A percentile compares a stretch with the other conserved stretches of the same genome.
phyloP scores from a whole-genome alignment of 2,888 invertebrate species.

The Lepidocyrtinus sp. region DNA sequence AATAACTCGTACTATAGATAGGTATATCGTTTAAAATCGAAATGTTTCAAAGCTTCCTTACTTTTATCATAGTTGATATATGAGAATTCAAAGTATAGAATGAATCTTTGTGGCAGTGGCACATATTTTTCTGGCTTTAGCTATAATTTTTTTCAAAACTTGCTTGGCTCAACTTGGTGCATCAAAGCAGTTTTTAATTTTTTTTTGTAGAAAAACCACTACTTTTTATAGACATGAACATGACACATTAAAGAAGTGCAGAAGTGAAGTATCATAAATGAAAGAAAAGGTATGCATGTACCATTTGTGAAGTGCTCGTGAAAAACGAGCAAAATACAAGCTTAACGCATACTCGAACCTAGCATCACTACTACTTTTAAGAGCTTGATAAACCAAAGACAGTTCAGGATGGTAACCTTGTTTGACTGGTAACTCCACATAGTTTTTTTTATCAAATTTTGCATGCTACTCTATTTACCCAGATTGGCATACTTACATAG shows the following conservation, averaged over 20 bases:
- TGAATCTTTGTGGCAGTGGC: conserved; percentile 6
- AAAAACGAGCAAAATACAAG: conserved; percentile 16
- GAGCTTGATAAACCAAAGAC: conserved; percentile 46
- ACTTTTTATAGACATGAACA: conserved; percentile 41
- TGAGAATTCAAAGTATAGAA: conserved; percentile 3
- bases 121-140: conserved; percentile 9
- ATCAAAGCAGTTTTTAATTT: not conserved
- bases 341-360: conserved; percentile 36
- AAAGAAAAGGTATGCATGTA: conserved; percentile 13
- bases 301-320: conserved; percentile 32
- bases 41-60: not conserved
- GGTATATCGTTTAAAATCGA: no score
- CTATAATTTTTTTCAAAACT: not conserved
- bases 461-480: conserved; percentile 61
- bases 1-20: not conserved
- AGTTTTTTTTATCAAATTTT: conserved; percentile 47
- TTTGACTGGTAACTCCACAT: conserved; percentile 61
- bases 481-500: conserved; percentile 41
- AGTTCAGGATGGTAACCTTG: conserved; percentile 51
- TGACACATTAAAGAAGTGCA: conserved; percentile 60
- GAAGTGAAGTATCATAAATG: conserved; percentile 21
- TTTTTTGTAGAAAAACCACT: conserved; percentile 23
- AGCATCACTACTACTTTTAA: conserved; percentile 45
- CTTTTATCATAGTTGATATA: not conserved
- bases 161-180: conserved; percentile 1